Evolutionary conservation across 1,140 invertebrate species (phyloP), one percentile per base, ranked within the genome.

Genomic region (Eulimnadia texana): DNA sequence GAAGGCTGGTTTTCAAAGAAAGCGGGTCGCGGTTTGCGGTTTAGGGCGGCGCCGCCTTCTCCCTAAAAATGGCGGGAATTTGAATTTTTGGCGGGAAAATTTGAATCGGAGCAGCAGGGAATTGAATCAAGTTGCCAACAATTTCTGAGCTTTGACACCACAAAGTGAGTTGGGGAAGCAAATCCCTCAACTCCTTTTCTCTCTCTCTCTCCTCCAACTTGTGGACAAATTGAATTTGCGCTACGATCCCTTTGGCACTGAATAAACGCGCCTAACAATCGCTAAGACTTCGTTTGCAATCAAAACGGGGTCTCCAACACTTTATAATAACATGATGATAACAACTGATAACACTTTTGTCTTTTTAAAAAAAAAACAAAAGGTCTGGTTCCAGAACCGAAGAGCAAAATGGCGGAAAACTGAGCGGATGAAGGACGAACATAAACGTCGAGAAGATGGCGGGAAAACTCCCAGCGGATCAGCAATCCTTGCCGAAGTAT

Each of bases 341-440:
- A n/a, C n/a, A n/a, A n/a, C n/a, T n/a, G n/a, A n/a, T n/a, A n/a
- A n/a, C n/a, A n/a, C n/a, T n/a, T n/a, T n/a, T n/a, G n/a, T n/a
- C n/a, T n/a, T n/a, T n/a, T n/a, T n/a, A n/a, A n/a, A n/a, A n/a
- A n/a, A 24, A 51, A 27, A 50, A 50, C 2, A 16, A 54, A 70
- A 93, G 90, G 90, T 93, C 1, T 94, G 90, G 91, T 94, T 94
- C 71, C 90, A 94, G 82, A 94, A 94, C 71, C 80, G 91, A 29
- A 76, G 91, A 51, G 90, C 91, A 29, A 94, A 95, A 75, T 94
- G 90, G 89, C 80, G 91, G 62, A 94, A 95, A 74, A 88, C 86
- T 47, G 90, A 93, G 70, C 77, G 89, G 20, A 78, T 92, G 68
- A 90, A 91, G 76, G 89, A 93, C 70, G 90, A 93, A 70, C 88